Conservation (phyloP, 1,140 invertebrate genomes). For the Harlomillsia oculata region DNA sequence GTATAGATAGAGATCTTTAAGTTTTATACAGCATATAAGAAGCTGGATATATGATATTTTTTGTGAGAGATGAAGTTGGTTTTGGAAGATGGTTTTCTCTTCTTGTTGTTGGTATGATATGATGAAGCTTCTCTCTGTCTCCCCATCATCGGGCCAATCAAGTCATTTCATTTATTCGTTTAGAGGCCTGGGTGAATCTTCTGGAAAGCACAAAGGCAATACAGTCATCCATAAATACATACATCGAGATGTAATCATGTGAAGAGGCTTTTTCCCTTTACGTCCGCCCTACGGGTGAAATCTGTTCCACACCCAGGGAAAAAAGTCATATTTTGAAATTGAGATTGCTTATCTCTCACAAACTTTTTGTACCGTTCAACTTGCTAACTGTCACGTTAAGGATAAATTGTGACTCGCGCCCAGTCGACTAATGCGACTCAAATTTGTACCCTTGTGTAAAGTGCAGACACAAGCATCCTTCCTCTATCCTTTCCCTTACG, state of each 20-base stretch:
- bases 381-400: slow-evolving; percentile 37
- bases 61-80: too few relatives aligned
- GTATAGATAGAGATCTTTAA: too few relatives aligned
- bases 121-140: background rate
- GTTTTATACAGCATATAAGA: too few relatives aligned
- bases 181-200: background rate
- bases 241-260: slow-evolving; percentile 36
- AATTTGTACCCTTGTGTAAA: slow-evolving; percentile 19
- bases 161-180: slow-evolving; percentile 25
- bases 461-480: slow-evolving; percentile 17
- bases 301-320: slow-evolving; percentile 30
- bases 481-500: background rate
- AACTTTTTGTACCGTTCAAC: slow-evolving; percentile 35
- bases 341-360: slow-evolving; percentile 34
- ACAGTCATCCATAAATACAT: slow-evolving; percentile 6
- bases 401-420: slow-evolving; percentile 30
- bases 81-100: too few relatives aligned
- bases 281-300: slow-evolving; percentile 30
- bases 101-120: too few relatives aligned
- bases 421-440: slow-evolving; percentile 25
- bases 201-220: background rate
- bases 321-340: slow-evolving; percentile 36
- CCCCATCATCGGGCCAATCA: slow-evolving; percentile 12
- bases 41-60: too few relatives aligned
- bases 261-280: slow-evolving; percentile 18